These are phyloP conservation scores for Archips xylosteana DNA, from an alignment of 2,888 invertebrate species.

Conservation along the genomic window DNA sequence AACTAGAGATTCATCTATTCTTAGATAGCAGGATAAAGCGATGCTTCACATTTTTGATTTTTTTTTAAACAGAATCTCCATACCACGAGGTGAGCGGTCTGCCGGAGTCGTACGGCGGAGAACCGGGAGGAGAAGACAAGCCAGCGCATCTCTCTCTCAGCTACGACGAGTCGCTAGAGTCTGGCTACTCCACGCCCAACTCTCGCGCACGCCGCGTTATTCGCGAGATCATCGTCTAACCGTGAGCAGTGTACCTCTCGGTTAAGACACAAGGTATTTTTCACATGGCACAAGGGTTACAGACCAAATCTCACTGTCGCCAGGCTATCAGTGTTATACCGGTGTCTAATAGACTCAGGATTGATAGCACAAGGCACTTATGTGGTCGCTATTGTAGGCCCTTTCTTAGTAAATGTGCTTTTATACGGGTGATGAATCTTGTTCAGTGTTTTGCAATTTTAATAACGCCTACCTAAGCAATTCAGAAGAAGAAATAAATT, in stretches of 20 bases:
- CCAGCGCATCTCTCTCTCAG: constrained; percentile 95
- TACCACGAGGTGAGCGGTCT: constrained; percentile 97
- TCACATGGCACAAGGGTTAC: not conserved
- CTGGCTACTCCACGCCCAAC: constrained; percentile 97
- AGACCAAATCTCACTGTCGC: not conserved
- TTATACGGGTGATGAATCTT: not conserved
- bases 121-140: constrained; percentile 92
- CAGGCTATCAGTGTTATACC: not conserved
- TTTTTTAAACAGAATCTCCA: constrained; percentile 89
- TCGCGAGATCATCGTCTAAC: constrained; percentile 96
- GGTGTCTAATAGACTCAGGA: not conserved
- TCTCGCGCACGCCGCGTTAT: constrained; percentile 96
- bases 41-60: not conserved
- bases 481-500: not conserved
- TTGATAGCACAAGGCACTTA: not conserved
- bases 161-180: constrained; percentile 97
- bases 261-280: not conserved
- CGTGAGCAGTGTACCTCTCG: not conserved
- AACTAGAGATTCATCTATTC: not conserved
- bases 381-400: not conserved
- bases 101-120: constrained; percentile 93
- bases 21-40: not conserved
- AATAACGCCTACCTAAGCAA: not conserved
- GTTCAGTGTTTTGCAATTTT: not conserved
- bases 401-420: not conserved